phyloP scores from a whole-genome alignment of 2,797 vertebrate genomes.

The Argya squamiceps region DNA sequence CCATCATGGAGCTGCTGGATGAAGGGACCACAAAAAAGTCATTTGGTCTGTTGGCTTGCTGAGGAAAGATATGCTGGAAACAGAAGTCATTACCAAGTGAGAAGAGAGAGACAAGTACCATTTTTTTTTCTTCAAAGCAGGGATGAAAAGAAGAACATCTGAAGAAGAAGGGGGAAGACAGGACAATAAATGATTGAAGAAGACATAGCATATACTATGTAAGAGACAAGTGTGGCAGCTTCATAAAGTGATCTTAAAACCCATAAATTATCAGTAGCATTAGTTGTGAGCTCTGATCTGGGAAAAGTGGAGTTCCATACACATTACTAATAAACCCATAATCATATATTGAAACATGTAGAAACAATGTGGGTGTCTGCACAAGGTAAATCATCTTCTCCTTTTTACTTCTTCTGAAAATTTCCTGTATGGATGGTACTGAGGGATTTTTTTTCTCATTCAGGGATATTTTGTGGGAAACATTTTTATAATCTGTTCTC shows the following conservation, averaged over 20 bases:
- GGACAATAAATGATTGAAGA: neutral
- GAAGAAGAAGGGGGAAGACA: neutral
- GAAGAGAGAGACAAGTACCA: neutral
- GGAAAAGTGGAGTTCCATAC: neutral
- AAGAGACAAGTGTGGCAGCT: neutral
- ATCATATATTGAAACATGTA: neutral
- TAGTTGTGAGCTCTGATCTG: neutral
- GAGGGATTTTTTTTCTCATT: neutral
- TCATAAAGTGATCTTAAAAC: neutral
- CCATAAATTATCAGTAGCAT: neutral
- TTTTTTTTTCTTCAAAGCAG: neutral
- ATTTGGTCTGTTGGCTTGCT: neutral
- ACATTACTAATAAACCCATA: neutral
- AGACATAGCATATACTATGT: neutral
- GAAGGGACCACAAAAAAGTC: neutral
- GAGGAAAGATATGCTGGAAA: neutral
- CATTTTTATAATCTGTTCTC: neutral
- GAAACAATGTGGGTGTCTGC: neutral
- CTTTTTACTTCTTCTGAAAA: neutral
- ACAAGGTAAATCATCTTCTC: neutral
- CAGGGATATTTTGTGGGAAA: neutral
- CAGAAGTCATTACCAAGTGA: constrained; percentile 9
- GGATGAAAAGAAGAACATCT: neutral
- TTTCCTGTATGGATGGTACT: neutral
- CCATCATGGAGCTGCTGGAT: neutral